A percentile compares a stretch with the other conserved stretches of the same genome.
Conservation (phyloP, 1,140 invertebrate genomes). For the Trypoxylus dichotomus region DNA sequence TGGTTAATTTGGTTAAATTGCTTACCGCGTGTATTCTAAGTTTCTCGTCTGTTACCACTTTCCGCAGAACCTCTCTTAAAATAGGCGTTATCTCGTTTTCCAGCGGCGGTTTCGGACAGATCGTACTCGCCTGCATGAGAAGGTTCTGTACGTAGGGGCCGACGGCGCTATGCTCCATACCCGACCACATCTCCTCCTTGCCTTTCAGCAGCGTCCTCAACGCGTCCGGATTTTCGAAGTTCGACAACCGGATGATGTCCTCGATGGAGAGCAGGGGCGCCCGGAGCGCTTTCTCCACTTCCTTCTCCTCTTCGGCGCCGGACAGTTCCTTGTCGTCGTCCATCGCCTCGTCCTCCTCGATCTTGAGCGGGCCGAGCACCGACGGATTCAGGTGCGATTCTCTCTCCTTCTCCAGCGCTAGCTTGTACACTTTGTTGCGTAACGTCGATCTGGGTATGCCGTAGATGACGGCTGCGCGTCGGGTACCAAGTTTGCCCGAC, state of each 20-base stretch:
- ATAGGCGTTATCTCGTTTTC: constrained; percentile 39
- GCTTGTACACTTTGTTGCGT: constrained; percentile 91
- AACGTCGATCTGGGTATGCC: constrained; percentile 94
- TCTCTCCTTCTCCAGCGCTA: constrained; percentile 71
- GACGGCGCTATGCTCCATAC: constrained; percentile 59
- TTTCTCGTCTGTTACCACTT: constrained; percentile 61
- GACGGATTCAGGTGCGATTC: constrained; percentile 59
- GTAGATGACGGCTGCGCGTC: constrained; percentile 90
- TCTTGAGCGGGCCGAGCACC: constrained; percentile 46
- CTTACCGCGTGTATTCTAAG: constrained; percentile 30
- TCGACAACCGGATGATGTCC: constrained; percentile 63
- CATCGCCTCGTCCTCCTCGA: constrained; percentile 51
- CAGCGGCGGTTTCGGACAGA: constrained; percentile 37
- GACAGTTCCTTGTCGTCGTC: constrained; percentile 63
- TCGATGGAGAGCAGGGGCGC: constrained; percentile 62
- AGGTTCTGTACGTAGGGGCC: constrained; percentile 60
- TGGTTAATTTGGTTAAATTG: not conserved
- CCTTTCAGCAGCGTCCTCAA: constrained; percentile 60
- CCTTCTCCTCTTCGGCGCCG: constrained; percentile 67
- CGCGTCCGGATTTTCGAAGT: constrained; percentile 60
- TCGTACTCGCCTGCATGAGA: constrained; percentile 38
- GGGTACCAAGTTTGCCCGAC: constrained; percentile 86
- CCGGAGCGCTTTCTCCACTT: constrained; percentile 63
- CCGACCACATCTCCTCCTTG: constrained; percentile 55
- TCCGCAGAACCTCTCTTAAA: constrained; percentile 64